Evolutionary conservation across 2,797 vertebrate species (phyloP), one percentile per base, ranked within the genome.

Genomic region (Manis pentadactyla): DNA sequence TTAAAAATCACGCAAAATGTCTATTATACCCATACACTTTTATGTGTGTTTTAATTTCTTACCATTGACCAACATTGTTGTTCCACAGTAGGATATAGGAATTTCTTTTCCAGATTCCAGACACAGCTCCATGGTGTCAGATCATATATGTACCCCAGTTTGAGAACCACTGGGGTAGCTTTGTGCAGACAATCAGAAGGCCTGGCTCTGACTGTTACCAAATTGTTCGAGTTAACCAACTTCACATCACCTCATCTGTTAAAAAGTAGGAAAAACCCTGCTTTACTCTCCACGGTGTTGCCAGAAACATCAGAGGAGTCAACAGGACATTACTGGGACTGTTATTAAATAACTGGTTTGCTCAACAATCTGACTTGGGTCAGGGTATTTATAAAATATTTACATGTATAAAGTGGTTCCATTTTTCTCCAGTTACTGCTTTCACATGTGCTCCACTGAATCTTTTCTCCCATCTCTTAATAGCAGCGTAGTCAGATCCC

Each of bases 1-100:
- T 86, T 78, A 29, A 57, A 94, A 84, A 78, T 42, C 13, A 57
- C 46, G 57, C n/a, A 87, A 63, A 95, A 69, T 39, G 21, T 79
- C 29, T 63, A 25, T 83, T 82, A 1, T 69, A 55, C 49, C 39
- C 9, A 13, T 11, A 11, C 49, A 59, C 31, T 37, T 83, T 84
- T 27, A n/a, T 2, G 14, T 37, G 87, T 69, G 18, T 90, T 83
- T 79, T 66, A 15, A 71, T 73, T 84, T 92, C 49, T 90, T 78
- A n/a, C 11, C 18, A 21, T 59, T 71, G 34, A 79, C 17, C 46
- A 85, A 25, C 55, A 5, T 11, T 8, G 31, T n/a, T 64, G 19
- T 21, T 42, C 23, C 49, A 51, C 2, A 18, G 12, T 8, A 3
- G 25, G 2, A 5, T 29, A 27, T 0, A 8, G 17, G 8, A 34